Conservation (phyloP, 2,113 vertebrate species). For the Gallinago media region DNA sequence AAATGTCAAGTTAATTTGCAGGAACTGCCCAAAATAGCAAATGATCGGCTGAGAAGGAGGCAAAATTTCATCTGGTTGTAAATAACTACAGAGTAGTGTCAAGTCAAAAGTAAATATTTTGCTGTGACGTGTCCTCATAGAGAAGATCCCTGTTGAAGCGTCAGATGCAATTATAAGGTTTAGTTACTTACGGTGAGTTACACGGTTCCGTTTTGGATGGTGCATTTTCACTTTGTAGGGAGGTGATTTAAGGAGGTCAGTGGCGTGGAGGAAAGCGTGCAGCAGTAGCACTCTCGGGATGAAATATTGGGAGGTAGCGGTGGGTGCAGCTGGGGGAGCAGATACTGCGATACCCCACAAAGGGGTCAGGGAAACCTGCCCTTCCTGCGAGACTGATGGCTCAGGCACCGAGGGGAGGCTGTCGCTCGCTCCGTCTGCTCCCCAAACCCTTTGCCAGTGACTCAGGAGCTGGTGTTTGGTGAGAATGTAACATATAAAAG, state of each 20-base stretch:
- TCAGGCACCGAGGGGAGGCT: not conserved
- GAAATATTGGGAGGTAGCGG: not conserved
- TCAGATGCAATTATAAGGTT: not conserved
- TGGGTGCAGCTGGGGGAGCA: not conserved
- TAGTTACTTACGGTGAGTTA: not conserved
- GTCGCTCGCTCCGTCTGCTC: not conserved
- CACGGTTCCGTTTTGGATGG: not conserved
- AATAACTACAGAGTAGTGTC: not conserved
- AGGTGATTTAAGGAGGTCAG: not conserved
- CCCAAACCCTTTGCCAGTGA: not conserved
- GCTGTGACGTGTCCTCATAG: not conserved
- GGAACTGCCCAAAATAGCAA: not conserved
- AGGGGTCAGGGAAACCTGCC: not conserved
- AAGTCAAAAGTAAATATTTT: not conserved
- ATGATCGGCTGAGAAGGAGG: not conserved
- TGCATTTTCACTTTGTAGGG: not conserved
- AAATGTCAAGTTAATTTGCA: not conserved
- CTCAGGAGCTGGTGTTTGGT: not conserved
- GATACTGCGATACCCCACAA: rapidly evolving
- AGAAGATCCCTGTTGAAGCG: not conserved
- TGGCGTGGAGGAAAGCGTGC: not conserved
- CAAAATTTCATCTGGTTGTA: not conserved
- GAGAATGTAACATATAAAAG: not conserved
- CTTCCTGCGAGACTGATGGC: not conserved
- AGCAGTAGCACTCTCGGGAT: not conserved